Base-by-base conservation (phyloP, 1,140 invertebrate genomes). In the Megalopta genalis region DNA sequence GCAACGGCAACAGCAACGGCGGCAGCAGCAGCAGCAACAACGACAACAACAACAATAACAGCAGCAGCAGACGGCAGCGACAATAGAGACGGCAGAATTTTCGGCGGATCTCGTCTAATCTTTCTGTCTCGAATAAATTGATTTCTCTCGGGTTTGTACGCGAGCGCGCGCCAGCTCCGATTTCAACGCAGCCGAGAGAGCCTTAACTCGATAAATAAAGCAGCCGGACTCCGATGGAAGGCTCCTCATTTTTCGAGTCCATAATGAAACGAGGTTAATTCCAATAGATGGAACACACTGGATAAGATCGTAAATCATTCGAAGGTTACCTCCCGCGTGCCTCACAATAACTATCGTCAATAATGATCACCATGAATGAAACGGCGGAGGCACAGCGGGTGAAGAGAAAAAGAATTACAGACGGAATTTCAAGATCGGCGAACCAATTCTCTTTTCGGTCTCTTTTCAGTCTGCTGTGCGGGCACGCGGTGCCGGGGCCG, bases 221-320 rank as follows among this genome's bases (percentile, higher is more conserved):
- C 39, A 39, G 42, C 12, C 42, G 39, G 39, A 66, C 64, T 12
- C 39, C 39, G 39, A 66, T 66, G 64, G 64, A n/a, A 21, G 39
- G 64, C 39, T 66, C n/a, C 12, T 66, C 39, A 23, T 46, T 39
- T 66, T 66, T 66, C 23, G 8, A 66, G 64, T n/a, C 42, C 64
- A 16, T 66, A 66, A 66, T 46, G 64, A 66, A 66, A 46, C n/a
- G 21, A 49, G 64, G 64, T 66, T 66, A 66, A 66, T 66, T 46
- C n/a, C 18, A 37, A 69, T 54, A 32, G 67, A 8, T 12, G 64
- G 23, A 23, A 66, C 39, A n/a, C 21, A 37, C 67, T 54, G 72
- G 62, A 65, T 65, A 65, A 64, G 72, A 52, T 74, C 60, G 72
- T 74, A 74, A 74, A 74, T 74, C 72, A 74, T 18, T 74, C 32